Percentiles rank a stretch among this genome's conserved stretches.
Conservation (phyloP, 2,113 vertebrate genomes). For the Axis porcinus region DNA sequence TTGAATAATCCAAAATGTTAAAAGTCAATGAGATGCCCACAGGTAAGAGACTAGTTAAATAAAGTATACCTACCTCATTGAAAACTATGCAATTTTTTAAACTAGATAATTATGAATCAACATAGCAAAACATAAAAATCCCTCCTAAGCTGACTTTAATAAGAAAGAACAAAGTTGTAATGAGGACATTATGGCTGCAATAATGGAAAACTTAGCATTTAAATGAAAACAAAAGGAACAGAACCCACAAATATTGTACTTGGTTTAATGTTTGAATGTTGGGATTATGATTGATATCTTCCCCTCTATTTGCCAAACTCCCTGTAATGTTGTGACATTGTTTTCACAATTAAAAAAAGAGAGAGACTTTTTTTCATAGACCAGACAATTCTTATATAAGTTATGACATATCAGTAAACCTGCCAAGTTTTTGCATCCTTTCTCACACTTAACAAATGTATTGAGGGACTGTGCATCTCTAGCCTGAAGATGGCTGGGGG, state of each 20-base stretch:
- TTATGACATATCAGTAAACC: constrained; percentile 32
- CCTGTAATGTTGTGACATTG: constrained; percentile 44
- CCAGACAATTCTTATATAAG: constrained; percentile 36
- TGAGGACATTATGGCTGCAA: neutral
- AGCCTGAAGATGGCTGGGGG: constrained; percentile 13
- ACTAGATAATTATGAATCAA: neutral
- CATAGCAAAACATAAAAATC: neutral
- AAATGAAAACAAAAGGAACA: neutral
- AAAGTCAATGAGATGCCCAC: neutral
- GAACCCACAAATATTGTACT: neutral
- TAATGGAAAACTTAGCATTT: neutral
- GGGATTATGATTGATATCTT: constrained; percentile 48
- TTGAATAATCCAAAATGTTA: neutral
- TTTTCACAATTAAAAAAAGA: constrained; percentile 38
- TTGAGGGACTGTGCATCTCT: neutral
- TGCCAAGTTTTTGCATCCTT: constrained; percentile 31
- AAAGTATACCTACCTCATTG: neutral
- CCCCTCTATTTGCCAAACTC: constrained; percentile 30
- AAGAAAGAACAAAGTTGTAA: neutral
- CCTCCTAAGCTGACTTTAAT: neutral
- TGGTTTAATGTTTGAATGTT: neutral
- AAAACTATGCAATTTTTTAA: neutral
- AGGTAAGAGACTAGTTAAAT: neutral
- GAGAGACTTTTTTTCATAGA: constrained; percentile 12
- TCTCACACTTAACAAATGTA: constrained; percentile 39